Evolutionary conservation across 2,888 invertebrate species (phyloP).

Genomic region (Spatulosminthurus flaviceps): DNA sequence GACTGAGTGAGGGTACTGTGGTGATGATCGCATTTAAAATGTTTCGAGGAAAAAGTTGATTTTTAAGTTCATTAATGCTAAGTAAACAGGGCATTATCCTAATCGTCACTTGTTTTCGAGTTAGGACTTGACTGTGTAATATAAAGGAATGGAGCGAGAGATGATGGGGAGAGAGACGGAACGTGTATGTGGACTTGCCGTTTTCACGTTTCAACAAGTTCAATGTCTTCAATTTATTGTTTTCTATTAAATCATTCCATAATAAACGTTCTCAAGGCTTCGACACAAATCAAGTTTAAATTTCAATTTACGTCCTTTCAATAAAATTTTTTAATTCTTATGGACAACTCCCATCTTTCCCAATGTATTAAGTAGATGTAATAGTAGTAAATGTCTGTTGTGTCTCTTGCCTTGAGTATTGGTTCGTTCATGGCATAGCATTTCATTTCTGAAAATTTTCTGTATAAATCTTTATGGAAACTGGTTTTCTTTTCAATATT

Average conservation of each 20-base stretch:
- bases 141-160: not conserved
- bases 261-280: slow-evolving; percentile 34
- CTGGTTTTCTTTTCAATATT: slow-evolving; percentile 32
- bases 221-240: slow-evolving; percentile 43
- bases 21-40: slow-evolving; percentile 36
- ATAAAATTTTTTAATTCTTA: slow-evolving; percentile 41
- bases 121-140: not conserved
- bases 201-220: slow-evolving; percentile 37
- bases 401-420: not conserved
- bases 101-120: slow-evolving; percentile 31
- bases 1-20: slow-evolving; percentile 4
- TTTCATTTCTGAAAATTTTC: slow-evolving; percentile 19
- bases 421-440: not conserved
- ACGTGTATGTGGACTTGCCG: slow-evolving; percentile 19
- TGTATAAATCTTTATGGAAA: slow-evolving; percentile 34
- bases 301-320: slow-evolving; percentile 39
- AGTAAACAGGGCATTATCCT: slow-evolving; percentile 46
- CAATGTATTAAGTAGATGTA: no score
- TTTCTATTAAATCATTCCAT: slow-evolving; percentile 38
- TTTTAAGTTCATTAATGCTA: slow-evolving; percentile 39
- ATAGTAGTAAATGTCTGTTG: not conserved
- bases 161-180: slow-evolving; percentile 3
- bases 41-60: slow-evolving; percentile 35
- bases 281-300: slow-evolving; percentile 38
- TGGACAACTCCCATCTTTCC: slow-evolving; percentile 20